Conservation (phyloP, 2,113 vertebrate species). For the Cranoglanis bouderius region DNA sequence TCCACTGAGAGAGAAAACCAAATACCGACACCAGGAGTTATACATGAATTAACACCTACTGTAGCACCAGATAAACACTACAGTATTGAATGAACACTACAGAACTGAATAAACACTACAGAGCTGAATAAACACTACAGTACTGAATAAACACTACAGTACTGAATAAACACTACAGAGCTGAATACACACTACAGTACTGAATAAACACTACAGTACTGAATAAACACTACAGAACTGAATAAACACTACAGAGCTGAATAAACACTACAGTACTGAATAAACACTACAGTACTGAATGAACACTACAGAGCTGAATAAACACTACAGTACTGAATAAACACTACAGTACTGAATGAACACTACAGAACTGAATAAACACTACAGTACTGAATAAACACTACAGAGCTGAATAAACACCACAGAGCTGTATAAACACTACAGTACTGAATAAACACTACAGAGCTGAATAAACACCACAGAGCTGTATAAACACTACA, state of each 20-base stretch:
- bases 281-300: background rate
- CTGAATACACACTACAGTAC: background rate
- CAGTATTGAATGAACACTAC: background rate
- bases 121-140: background rate
- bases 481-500: background rate
- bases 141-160: background rate
- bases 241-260: background rate
- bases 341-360: too few species aligned
- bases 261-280: background rate
- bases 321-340: background rate
- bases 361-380: too few species aligned
- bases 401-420: too few species aligned
- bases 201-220: background rate
- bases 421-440: too few species aligned
- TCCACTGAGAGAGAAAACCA: slow-evolving; percentile 77
- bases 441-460: background rate
- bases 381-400: too few species aligned
- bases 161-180: too few species aligned
- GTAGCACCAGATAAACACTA: too few species aligned
- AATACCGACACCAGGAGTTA: background rate
- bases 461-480: too few species aligned
- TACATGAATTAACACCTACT: background rate
- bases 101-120: background rate
- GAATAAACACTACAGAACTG: too few species aligned
- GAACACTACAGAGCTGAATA: background rate